Evolutionary conservation across 1,140 invertebrate species (phyloP).

Genomic region (Holcopasites calliopsidis): DNA sequence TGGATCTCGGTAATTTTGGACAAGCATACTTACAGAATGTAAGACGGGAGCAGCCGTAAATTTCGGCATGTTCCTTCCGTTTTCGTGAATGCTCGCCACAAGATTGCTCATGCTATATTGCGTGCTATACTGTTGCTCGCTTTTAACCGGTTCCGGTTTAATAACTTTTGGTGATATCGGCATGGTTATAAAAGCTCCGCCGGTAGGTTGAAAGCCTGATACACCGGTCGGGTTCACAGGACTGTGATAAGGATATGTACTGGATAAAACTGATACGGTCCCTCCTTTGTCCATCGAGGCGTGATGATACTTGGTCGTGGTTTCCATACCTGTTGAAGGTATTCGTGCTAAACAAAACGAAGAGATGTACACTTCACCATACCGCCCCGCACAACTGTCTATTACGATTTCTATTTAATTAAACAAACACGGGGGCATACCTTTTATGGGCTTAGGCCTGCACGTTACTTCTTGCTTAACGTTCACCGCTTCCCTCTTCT

Average conservation of each 20-base stretch:
- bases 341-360: conserved; percentile 79
- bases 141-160: conserved; percentile 72
- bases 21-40: conserved; percentile 75
- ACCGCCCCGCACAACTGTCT: conserved; percentile 5
- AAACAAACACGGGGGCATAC: too few relatives aligned
- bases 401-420: not conserved
- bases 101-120: conserved; percentile 76
- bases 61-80: conserved; percentile 73
- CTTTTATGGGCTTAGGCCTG: conserved; percentile 93
- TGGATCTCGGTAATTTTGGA: too few relatives aligned
- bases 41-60: conserved; percentile 74
- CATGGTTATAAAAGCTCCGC: conserved; percentile 93
- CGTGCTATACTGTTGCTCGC: conserved; percentile 74
- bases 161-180: conserved; percentile 83
- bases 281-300: conserved; percentile 73
- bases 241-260: conserved; percentile 84
- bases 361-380: conserved; percentile 49
- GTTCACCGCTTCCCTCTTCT: conserved; percentile 69
- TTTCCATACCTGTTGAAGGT: conserved; percentile 78
- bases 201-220: conserved; percentile 91
- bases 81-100: conserved; percentile 73
- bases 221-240: conserved; percentile 89
- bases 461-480: conserved; percentile 85
- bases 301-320: conserved; percentile 78
- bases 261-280: conserved; percentile 75